Evolutionary conservation across 2,113 vertebrate species (phyloP), one percentile per base, ranked within the genome.

Genomic region (Nyctibius bracteatus): DNA sequence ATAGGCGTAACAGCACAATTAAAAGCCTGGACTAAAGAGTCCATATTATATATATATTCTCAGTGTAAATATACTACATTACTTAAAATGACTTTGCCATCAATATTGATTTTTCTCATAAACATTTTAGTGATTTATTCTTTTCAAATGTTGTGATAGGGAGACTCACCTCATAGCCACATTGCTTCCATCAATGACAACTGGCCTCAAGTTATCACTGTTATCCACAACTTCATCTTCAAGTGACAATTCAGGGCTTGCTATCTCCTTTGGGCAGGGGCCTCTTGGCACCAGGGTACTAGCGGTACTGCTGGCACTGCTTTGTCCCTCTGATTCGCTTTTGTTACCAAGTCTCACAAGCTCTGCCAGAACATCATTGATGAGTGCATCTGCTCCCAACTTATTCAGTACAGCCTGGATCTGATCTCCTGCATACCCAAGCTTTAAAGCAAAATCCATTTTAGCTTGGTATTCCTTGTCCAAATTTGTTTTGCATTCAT

Each of bases 181-280:
- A 66, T 99, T 99, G 90, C 99, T 99, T 94, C 99, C 99, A 92
- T 99, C 99, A 66, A 99, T 99, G 92, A 99, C 99, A 78, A 99
- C 97, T 51, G 99, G 99, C 91, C 99, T 98, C 94, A 99, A 98
- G 97, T 99, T 99, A 92, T 99, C 99, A 88, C 96, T 99, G 61
- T 96, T 98, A 95, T 99, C 99, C 77, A 98, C 96, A 63, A 99
- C 97, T 96, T 99, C 99, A 52, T 99, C 99, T 96, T 99, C 99
- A 94, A 99, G 97, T 27, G 99, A 99, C 82, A 98, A 95, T 95
- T 99, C 99, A 13, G 99, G 99, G 85, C 99, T 99, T 87, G 98
- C 94, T 37, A 95, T 97, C 94, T 99, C 99, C 96, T 99, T 99
- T 88, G 97, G 98, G 65, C 98, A 98, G 30, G 98, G 97, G 22